Evolutionary conservation across 2,113 vertebrate species (phyloP).

Genomic region (Osmerus eperlanus): DNA sequence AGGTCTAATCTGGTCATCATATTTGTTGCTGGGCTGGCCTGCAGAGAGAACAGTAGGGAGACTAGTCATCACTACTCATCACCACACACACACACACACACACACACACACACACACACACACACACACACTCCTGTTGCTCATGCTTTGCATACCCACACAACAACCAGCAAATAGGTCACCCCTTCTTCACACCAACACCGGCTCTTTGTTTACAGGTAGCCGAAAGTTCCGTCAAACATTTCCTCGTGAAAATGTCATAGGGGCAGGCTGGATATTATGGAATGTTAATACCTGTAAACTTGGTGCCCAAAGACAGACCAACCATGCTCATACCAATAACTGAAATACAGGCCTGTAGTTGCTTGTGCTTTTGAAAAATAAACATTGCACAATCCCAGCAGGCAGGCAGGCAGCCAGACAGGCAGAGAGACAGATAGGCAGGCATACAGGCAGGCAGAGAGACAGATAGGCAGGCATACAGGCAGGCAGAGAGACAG

Average conservation of each 20-base stretch:
- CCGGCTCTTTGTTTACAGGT: not conserved
- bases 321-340: not conserved
- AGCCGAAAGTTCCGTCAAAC: not conserved
- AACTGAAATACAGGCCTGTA: slow-evolving; percentile 25
- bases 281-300: not conserved
- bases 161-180: not conserved
- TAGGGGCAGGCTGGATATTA: too few species aligned
- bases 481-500: too few species aligned
- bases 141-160: slow-evolving; percentile 15
- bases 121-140: not conserved
- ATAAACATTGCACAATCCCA: slow-evolving; percentile 58
- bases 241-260: too few species aligned
- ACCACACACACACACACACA: not conserved
- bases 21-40: slow-evolving; percentile 4
- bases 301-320: not conserved
- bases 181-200: not conserved
- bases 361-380: slow-evolving; percentile 37
- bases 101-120: not conserved
- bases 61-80: not conserved
- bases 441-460: too few species aligned
- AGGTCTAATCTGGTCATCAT: slow-evolving; percentile 17
- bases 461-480: too few species aligned
- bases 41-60: not conserved
- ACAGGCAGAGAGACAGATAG: too few species aligned
- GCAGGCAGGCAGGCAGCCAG: slow-evolving; percentile 15